phyloP scores from a whole-genome alignment of 2,888 invertebrate genomes.

The Leucophenga montana region DNA sequence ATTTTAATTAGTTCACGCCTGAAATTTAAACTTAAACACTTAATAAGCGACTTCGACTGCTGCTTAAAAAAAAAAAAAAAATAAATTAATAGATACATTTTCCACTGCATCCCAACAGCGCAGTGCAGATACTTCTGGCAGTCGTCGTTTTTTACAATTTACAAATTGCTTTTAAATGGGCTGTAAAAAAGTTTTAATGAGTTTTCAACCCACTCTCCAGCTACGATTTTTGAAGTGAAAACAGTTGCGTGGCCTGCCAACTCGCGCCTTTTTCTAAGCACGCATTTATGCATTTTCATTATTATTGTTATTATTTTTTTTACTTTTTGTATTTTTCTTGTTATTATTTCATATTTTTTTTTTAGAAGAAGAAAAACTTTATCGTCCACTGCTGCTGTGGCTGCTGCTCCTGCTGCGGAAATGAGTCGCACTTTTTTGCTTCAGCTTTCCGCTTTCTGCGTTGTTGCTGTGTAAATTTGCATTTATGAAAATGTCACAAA shows the following conservation, averaged over 20 bases:
- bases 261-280: constrained; percentile 27
- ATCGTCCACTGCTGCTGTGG: neutral
- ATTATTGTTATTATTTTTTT: constrained; percentile 52
- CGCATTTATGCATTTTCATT: constrained; percentile 54
- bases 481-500: constrained; percentile 25
- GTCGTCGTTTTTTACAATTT: constrained; percentile 56
- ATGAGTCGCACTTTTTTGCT: constrained; percentile 22
- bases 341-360: constrained; percentile 37
- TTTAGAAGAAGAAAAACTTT: neutral
- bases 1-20: no score
- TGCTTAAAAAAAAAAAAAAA: neutral
- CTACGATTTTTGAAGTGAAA: constrained; percentile 15
- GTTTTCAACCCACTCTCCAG: constrained; percentile 63
- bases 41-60: no score
- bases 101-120: neutral
- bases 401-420: constrained; percentile 8
- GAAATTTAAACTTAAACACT: no score
- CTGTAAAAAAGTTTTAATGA: constrained; percentile 73
- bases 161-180: constrained; percentile 73
- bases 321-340: constrained; percentile 44
- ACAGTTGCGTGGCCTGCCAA: constrained; percentile 1
- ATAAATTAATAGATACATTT: constrained; percentile 42
- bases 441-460: neutral
- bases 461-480: constrained; percentile 16
- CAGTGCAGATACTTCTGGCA: constrained; percentile 27